Evolutionary conservation across 2,113 vertebrate species (phyloP), one percentile per base, ranked within the genome.

Genomic region (Tonatia bakeri): DNA sequence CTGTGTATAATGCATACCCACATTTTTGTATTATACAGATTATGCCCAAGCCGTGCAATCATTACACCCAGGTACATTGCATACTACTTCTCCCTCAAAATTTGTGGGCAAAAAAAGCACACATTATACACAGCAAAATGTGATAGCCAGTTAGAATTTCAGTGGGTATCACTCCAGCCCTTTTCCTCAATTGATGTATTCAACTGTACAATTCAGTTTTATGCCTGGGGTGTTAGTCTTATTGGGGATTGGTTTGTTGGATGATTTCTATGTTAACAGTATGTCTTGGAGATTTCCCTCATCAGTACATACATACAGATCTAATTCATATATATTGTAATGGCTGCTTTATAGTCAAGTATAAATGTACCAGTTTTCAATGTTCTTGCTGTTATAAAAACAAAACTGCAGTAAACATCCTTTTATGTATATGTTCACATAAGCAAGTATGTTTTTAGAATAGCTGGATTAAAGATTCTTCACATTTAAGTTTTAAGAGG

Each of bases 341-440:
- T 61, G 24, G 7, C n/a, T 93, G 2, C 22, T 65, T 38, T 88
- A 76, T 33, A 80, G 33, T 80, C 38, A 72, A 77, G 40, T 89
- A 89, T 76, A 87, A 95, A 93, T 36, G 20, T 70, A 52, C 38
- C 73, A 16, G 33, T 81, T 89, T 75, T 82, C 45, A 82, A 83
- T 69, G 54, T 83, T 85, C 90, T 92, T 45, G 72, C 10, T 81
- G n/a, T 75, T 72, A 86, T 79, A 93, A 85, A 84, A 94, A 88
- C 36, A 87, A 86, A 96, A 20, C 20, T 85, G 16, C 24, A 72
- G 31, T 72, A 64, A 86, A 88, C 9, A 64, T 88, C 47, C 36
- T 90, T 87, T 17, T 52, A 64, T 33, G 45, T 75, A 52, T n/a
- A 70, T 54, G 26, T 72, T 43, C 52, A 87, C 28, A 67, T 26